Evolutionary conservation across 2,797 vertebrate genomes (phyloP).

Genomic region (Malacoraja senta): DNA sequence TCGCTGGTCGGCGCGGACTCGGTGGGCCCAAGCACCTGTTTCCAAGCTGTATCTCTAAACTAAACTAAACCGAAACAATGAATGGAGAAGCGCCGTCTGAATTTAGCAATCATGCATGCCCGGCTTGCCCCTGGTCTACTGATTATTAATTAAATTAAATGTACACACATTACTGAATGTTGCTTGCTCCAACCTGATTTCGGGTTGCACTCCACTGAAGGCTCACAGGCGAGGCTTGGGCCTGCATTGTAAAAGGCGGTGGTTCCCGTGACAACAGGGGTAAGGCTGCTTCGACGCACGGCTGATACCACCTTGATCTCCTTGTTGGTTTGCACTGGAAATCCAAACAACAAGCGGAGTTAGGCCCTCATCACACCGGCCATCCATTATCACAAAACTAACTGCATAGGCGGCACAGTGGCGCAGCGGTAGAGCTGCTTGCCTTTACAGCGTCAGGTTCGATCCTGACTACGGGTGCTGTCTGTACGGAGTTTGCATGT

Average conservation of each 20-base stretch:
- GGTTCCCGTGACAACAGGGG: slow-evolving; percentile 48
- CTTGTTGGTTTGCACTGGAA: slow-evolving; percentile 57
- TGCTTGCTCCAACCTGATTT: slow-evolving; percentile 66
- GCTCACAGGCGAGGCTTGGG: slow-evolving; percentile 48
- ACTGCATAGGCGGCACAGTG: too few species aligned
- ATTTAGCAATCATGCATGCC: neutral
- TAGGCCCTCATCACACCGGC: neutral
- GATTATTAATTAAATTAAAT: neutral
- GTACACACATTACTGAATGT: neutral
- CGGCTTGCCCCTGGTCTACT: neutral
- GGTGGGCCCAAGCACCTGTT: too few species aligned
- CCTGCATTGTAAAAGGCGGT: slow-evolving; percentile 49
- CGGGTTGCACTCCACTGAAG: slow-evolving; percentile 64
- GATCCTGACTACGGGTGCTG: too few species aligned
- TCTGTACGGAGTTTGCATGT: too few species aligned
- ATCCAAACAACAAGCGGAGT: neutral
- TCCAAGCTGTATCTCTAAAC: too few species aligned
- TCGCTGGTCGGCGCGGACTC: too few species aligned
- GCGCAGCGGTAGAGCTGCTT: too few species aligned
- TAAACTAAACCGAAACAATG: neutral
- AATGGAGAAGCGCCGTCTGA: neutral
- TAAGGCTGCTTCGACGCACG: slow-evolving; percentile 52
- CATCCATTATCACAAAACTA: neutral
- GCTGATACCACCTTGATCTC: slow-evolving; percentile 57
- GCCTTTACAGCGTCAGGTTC: too few species aligned